Evolutionary conservation across 1,140 invertebrate genomes (phyloP).

Genomic region (Achroia grisella): DNA sequence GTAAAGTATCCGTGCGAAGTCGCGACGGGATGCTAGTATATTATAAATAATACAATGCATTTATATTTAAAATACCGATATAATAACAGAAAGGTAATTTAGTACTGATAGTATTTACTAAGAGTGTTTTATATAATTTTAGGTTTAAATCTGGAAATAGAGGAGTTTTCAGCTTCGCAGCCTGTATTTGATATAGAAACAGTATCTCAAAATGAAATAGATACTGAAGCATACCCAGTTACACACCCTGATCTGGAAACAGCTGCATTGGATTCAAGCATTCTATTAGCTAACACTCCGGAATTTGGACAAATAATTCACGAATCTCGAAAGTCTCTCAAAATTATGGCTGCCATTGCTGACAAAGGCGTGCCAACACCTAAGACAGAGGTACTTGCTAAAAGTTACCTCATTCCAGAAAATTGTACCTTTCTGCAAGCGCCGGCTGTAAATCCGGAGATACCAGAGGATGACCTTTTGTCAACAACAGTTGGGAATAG

Average conservation of each 20-base stretch:
- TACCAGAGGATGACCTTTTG: conserved; percentile 12
- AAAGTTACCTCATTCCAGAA: conserved; percentile 12
- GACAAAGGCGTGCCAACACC: conserved; percentile 10
- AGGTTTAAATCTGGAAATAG: not conserved
- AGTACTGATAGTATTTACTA: not conserved
- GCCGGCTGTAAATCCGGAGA: conserved; percentile 17
- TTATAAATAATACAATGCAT: too few species aligned
- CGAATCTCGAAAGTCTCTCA: conserved; percentile 6
- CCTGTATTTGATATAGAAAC: too few species aligned
- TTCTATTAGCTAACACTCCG: conserved; percentile 8
- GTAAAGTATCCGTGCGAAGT: too few species aligned
- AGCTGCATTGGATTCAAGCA: conserved; percentile 7
- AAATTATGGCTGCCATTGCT: conserved; percentile 10
- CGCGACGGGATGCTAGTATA: too few species aligned
- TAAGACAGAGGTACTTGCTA: conserved; percentile 12
- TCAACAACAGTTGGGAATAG: conserved; percentile 21
- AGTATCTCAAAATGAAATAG: too few species aligned
- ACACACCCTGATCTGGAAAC: too few species aligned
- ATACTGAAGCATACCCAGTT: not conserved
- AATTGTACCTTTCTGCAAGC: conserved; percentile 19
- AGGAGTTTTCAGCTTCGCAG: not conserved
- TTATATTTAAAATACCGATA: not conserved
- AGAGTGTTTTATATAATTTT: not conserved
- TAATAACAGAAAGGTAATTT: not conserved
- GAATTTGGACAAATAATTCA: conserved; percentile 15